These are phyloP conservation scores for Ceuthmochares aereus DNA, from an alignment of 2,113 vertebrate genomes.

Conservation along the genomic window DNA sequence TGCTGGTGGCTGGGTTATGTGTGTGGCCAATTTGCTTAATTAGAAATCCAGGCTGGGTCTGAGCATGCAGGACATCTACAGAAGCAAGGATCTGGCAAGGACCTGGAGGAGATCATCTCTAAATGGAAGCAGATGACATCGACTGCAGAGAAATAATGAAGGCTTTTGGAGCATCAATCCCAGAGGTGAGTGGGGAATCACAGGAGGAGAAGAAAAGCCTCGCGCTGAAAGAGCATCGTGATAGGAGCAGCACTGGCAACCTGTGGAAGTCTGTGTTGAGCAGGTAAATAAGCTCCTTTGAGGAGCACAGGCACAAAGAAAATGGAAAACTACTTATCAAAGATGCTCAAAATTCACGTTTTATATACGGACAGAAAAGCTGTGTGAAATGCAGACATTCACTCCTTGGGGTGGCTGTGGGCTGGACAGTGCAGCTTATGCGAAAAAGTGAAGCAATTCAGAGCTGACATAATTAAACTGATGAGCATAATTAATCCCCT, in stretches of 20 bases:
- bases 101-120: not conserved
- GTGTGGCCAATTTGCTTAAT: not conserved
- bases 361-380: not conserved
- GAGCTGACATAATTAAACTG: not conserved
- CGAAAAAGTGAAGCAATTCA: not conserved
- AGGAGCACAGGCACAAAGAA: not conserved
- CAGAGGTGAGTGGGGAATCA: not conserved
- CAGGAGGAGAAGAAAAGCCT: not conserved
- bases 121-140: not conserved
- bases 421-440: not conserved
- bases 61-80: accelerated
- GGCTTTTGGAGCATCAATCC: not conserved
- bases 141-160: not conserved
- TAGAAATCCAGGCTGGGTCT: not conserved
- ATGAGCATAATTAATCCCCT: conserved; percentile 41
- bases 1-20: accelerated
- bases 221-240: not conserved
- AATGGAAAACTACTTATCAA: not conserved
- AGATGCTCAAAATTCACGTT: not conserved
- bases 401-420: not conserved
- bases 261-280: not conserved
- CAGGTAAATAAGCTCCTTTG: not conserved
- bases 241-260: not conserved
- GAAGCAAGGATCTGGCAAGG: not conserved
- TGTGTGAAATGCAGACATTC: not conserved